Evolutionary conservation across 2,888 invertebrate species (phyloP).

Genomic region (Pristionchus exspectatus): DNA sequence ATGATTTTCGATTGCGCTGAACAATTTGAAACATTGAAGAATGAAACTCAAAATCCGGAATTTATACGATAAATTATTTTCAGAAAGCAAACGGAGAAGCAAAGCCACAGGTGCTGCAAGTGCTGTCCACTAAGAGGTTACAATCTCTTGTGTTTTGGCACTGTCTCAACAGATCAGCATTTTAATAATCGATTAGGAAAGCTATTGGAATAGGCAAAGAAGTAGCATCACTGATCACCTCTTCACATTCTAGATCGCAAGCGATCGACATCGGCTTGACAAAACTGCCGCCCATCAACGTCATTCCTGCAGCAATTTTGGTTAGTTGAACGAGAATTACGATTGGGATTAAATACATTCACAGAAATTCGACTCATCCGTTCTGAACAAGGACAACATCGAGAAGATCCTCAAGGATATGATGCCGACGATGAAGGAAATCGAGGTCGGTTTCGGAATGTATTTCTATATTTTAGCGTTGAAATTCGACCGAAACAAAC

Average conservation of each 20-base stretch:
- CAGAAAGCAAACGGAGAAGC: constrained; percentile 68
- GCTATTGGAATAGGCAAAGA: neutral
- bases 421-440: constrained; percentile 94
- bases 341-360: neutral
- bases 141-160: neutral
- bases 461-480: too few relatives aligned
- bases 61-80: neutral
- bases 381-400: constrained; percentile 90
- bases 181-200: neutral
- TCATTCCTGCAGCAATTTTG: constrained; percentile 93
- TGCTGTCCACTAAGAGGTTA: constrained; percentile 90
- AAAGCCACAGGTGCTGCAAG: constrained; percentile 88
- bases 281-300: constrained; percentile 95
- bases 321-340: constrained; percentile 55
- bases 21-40: neutral
- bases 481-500: too few relatives aligned
- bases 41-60: too few relatives aligned
- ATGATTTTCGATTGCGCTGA: too few relatives aligned
- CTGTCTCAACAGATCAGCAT: neutral
- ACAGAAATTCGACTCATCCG: constrained; percentile 99
- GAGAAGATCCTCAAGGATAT: constrained; percentile 93
- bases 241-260: constrained; percentile 95
- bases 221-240: constrained; percentile 85
- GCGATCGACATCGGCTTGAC: constrained; percentile 99
- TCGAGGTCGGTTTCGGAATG: constrained; percentile 61